Percentiles rank a stretch among this genome's conserved stretches.
phyloP scores from a whole-genome alignment of 2,888 invertebrate genomes.

The Theretra japonica region DNA sequence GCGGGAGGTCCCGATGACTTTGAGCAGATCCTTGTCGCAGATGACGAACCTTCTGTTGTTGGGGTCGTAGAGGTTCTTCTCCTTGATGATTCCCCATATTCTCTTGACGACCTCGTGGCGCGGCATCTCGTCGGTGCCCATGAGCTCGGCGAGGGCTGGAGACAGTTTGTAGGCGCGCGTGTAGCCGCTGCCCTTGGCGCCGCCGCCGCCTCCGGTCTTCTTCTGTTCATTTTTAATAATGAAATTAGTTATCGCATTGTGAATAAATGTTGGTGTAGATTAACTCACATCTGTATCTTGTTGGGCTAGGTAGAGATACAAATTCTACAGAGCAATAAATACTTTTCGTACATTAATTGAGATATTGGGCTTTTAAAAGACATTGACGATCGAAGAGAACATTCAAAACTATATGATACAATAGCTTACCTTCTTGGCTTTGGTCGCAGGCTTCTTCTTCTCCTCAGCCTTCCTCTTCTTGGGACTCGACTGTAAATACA shows the following conservation, averaged over 20 bases:
- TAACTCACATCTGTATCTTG: too few species aligned
- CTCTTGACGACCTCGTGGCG: conserved; percentile 95
- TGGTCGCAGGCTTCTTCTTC: conserved; percentile 77
- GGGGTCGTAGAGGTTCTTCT: conserved; percentile 95
- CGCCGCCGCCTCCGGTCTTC: conserved; percentile 36
- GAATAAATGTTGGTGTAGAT: too few species aligned
- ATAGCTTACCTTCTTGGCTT: conserved; percentile 68
- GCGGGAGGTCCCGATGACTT: conserved; percentile 95
- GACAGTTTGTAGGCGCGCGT: conserved; percentile 93
- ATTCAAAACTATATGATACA: too few species aligned
- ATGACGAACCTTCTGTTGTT: conserved; percentile 98
- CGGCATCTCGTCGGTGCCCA: conserved; percentile 93
- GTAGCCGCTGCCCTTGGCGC: conserved; percentile 88
- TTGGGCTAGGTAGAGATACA: too few species aligned
- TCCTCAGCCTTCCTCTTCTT: conserved; percentile 86
- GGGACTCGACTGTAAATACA: conserved; percentile 21
- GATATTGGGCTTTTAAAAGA: neutral
- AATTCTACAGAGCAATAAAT: too few species aligned
- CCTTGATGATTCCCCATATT: conserved; percentile 95
- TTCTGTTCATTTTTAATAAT: neutral
- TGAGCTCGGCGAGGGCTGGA: conserved; percentile 92
- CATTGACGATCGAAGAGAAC: neutral
- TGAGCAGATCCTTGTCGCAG: conserved; percentile 95
- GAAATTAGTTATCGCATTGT: too few species aligned
- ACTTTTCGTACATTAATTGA: too few species aligned